These are phyloP conservation scores for Diadophis punctatus DNA, from an alignment of 2,113 vertebrate species.

Conservation along the genomic window DNA sequence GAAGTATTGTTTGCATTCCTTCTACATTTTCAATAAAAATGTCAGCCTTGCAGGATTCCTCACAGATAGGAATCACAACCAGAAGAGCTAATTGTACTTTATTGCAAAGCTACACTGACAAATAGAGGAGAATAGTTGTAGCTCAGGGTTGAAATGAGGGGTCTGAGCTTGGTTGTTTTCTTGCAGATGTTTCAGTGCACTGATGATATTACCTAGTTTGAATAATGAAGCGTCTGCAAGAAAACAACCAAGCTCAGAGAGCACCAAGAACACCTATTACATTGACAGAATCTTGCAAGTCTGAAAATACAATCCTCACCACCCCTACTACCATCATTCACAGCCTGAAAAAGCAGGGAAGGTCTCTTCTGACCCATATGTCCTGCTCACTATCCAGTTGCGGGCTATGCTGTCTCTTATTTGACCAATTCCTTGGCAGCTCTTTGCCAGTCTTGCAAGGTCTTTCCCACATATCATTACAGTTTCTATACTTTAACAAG, in stretches of 20 bases:
- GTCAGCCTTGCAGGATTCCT: not conserved
- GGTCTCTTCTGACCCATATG: not conserved
- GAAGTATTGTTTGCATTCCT: not conserved
- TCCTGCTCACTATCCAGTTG: not conserved
- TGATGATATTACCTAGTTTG: not conserved
- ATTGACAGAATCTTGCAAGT: not conserved
- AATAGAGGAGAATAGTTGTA: not conserved
- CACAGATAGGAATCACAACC: not conserved
- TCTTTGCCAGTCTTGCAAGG: not conserved
- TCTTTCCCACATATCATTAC: not conserved
- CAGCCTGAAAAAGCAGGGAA: not conserved
- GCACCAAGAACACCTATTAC: not conserved
- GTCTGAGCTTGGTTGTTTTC: not conserved
- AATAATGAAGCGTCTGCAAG: not conserved
- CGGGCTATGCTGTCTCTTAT: not conserved
- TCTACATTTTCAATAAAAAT: not conserved
- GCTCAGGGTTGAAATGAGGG: not conserved
- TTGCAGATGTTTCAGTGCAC: not conserved
- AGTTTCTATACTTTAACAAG: not conserved
- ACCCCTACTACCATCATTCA: not conserved
- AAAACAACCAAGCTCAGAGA: not conserved
- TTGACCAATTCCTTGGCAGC: not conserved
- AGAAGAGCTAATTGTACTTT: not conserved
- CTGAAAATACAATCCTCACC: not conserved
- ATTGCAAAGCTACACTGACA: not conserved